Evolutionary conservation across 2,113 vertebrate genomes (phyloP).

Genomic region (Sinosuthora webbiana): DNA sequence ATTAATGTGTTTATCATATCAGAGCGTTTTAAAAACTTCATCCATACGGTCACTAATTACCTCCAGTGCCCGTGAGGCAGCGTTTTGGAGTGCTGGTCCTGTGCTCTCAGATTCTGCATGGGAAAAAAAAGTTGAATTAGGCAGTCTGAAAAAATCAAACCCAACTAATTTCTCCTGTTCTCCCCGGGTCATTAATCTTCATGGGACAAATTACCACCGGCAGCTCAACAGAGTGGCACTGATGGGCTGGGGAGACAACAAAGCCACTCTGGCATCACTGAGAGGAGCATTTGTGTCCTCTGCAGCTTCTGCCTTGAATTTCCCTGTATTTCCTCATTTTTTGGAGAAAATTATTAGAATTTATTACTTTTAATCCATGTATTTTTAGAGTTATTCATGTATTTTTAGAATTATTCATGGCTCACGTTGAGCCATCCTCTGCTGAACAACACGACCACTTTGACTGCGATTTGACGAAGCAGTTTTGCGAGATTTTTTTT

Average conservation of each 20-base stretch:
- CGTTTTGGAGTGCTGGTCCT: background rate
- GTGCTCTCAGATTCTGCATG: background rate
- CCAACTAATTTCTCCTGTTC: slow-evolving; percentile 12
- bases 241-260: slow-evolving; percentile 7
- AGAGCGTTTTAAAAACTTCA: background rate
- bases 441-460: background rate
- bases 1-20: slow-evolving; percentile 57
- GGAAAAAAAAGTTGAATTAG: background rate
- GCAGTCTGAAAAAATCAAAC: slow-evolving; percentile 36
- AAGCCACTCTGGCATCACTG: background rate
- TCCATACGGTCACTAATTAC: slow-evolving; percentile 22
- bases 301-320: background rate
- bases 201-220: slow-evolving; percentile 15
- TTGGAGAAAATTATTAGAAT: background rate
- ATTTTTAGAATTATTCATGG: background rate
- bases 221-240: slow-evolving; percentile 19
- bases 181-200: slow-evolving; percentile 47
- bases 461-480: background rate
- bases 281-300: background rate
- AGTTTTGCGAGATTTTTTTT: background rate
- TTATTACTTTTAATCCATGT: background rate
- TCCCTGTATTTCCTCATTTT: background rate
- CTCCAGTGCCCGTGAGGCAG: background rate
- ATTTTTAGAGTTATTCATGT: background rate
- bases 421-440: background rate